phyloP scores from a whole-genome alignment of 2,113 vertebrate genomes.

The Melanerpes aurifrons region DNA sequence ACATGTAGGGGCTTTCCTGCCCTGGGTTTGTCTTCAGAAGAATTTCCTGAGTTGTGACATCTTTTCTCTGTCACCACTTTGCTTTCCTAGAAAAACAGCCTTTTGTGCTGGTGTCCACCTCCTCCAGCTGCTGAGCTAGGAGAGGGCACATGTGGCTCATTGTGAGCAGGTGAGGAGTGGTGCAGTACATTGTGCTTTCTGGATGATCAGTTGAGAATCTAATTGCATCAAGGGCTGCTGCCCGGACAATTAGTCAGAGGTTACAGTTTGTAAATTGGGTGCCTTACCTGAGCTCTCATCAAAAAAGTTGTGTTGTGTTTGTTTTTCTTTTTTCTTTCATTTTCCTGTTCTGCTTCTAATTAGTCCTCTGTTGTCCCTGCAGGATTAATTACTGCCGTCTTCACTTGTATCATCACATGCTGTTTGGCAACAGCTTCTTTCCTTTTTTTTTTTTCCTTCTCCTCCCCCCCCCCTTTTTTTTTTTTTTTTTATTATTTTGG shows the following conservation, averaged over 20 bases:
- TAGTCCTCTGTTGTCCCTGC: constrained; percentile 56
- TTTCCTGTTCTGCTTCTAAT: constrained; percentile 20
- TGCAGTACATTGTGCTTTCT: not conserved
- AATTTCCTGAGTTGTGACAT: not conserved
- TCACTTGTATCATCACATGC: constrained; percentile 17
- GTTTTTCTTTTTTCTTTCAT: not conserved
- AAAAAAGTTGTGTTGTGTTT: not conserved
- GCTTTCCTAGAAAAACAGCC: not conserved
- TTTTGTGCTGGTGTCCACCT: not conserved
- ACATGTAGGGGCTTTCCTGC: fast-evolving
- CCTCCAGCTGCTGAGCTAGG: not conserved
- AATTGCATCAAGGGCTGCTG: not conserved
- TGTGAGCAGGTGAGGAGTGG: not conserved
- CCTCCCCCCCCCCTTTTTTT: no score
- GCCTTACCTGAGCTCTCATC: not conserved
- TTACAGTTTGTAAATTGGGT: constrained; percentile 16
- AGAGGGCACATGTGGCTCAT: fast-evolving
- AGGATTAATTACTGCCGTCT: constrained; percentile 62
- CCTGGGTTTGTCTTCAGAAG: not conserved
- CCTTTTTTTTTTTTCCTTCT: not conserved
- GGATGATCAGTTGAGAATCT: not conserved
- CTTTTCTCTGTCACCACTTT: not conserved
- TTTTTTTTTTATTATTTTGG: not conserved
- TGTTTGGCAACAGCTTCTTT: constrained; percentile 33
- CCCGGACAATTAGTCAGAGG: not conserved